phyloP scores from a whole-genome alignment of 2,797 vertebrate genomes.

The Chloroceryle amazona region DNA sequence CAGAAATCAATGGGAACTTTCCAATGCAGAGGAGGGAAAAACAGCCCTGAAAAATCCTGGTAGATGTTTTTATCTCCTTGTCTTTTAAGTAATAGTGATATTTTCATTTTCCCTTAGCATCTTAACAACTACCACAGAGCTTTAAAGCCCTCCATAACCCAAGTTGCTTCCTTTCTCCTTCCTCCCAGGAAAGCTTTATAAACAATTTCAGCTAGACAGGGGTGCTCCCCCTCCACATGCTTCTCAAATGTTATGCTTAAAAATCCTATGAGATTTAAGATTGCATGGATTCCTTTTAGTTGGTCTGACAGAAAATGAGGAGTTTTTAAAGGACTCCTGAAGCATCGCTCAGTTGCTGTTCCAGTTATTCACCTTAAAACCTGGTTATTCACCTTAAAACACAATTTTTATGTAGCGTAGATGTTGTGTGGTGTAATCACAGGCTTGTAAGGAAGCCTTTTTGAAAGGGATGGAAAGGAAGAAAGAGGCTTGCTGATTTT shows the following conservation, averaged over 20 bases:
- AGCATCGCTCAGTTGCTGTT: background rate
- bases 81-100: background rate
- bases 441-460: background rate
- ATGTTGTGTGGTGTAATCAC: no score
- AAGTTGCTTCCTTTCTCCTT: background rate
- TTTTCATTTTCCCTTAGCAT: background rate
- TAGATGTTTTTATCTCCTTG: background rate
- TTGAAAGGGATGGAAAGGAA: background rate
- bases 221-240: rapidly evolving
- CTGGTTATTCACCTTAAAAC: background rate
- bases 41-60: background rate
- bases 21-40: background rate
- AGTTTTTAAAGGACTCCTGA: background rate
- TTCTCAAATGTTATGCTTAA: background rate
- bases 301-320: background rate
- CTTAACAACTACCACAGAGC: background rate
- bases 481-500: background rate
- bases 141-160: background rate
- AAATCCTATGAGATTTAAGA: background rate
- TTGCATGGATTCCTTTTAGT: background rate
- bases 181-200: background rate
- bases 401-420: background rate
- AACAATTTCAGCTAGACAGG: background rate
- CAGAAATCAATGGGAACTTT: background rate
- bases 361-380: background rate